Conservation (phyloP, 2,797 vertebrate species). For the Cottoperca gobio region DNA sequence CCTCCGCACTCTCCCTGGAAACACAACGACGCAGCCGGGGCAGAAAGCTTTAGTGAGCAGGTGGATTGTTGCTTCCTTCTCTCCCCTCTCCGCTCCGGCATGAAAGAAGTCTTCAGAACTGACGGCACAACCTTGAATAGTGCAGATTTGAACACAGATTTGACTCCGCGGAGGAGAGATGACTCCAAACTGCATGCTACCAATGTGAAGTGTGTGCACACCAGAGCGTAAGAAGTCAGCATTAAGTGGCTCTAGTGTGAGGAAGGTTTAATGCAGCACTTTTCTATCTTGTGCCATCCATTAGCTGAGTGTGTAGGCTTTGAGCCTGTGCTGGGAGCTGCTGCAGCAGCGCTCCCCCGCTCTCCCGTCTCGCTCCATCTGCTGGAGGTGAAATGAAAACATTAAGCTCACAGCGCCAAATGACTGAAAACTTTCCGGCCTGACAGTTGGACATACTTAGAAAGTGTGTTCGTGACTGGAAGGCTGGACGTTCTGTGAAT, state of each 20-base stretch:
- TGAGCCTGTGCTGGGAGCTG: neutral
- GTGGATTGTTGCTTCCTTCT: constrained; percentile 15
- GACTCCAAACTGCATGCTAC: neutral
- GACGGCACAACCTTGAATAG: constrained; percentile 32
- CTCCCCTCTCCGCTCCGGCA: constrained; percentile 8
- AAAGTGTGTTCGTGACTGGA: neutral
- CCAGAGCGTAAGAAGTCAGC: constrained; percentile 7
- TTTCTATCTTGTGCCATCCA: constrained; percentile 13
- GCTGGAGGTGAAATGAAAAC: neutral
- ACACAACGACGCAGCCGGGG: constrained; percentile 38
- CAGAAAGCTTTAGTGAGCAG: constrained; percentile 39
- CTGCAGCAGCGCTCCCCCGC: neutral
- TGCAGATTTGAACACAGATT: constrained; percentile 16
- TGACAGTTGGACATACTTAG: neutral
- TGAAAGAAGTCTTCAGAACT: constrained; percentile 28
- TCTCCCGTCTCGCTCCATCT: neutral
- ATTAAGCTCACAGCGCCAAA: neutral
- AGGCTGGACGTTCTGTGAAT: neutral
- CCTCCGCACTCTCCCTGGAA: constrained; percentile 13
- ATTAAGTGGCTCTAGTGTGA: neutral
- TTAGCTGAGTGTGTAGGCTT: constrained; percentile 17
- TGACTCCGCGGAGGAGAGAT: too few relatives aligned
- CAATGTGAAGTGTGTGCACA: constrained; percentile 12
- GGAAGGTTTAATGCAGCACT: constrained; percentile 6
- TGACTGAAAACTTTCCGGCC: neutral